Conservation (phyloP, 2,113 vertebrate species). For the Myrmophylax atrothorax region DNA sequence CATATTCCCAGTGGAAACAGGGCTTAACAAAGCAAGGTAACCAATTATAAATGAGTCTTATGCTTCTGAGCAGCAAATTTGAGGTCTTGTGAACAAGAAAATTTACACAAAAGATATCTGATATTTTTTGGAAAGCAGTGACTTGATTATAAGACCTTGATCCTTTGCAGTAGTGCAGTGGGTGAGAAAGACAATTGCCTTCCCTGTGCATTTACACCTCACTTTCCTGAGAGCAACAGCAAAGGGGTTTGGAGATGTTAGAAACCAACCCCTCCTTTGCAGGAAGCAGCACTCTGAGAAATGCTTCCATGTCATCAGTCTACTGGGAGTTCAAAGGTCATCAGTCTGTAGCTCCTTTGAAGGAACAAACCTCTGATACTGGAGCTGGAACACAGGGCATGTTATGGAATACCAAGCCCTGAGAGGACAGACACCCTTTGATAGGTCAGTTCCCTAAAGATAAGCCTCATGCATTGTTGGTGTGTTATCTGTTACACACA, state of each 20-base stretch:
- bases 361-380: neutral
- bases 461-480: neutral
- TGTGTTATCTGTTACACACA: neutral
- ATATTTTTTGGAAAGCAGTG: rapidly evolving
- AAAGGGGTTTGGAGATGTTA: neutral
- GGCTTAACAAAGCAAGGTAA: neutral
- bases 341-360: neutral
- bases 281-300: neutral
- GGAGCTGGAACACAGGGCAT: neutral
- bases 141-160: neutral
- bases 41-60: neutral
- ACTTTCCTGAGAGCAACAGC: neutral
- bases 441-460: neutral
- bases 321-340: neutral
- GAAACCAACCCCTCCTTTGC: neutral
- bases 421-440: neutral
- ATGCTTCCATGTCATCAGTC: neutral
- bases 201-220: neutral
- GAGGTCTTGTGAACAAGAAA: neutral
- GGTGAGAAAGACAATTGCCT: neutral
- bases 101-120: neutral
- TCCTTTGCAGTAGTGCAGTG: neutral
- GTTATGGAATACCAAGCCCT: neutral
- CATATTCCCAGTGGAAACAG: neutral
- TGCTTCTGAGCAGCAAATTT: neutral